phyloP scores from a whole-genome alignment of 2,888 invertebrate species.

The Aelia acuminata region DNA sequence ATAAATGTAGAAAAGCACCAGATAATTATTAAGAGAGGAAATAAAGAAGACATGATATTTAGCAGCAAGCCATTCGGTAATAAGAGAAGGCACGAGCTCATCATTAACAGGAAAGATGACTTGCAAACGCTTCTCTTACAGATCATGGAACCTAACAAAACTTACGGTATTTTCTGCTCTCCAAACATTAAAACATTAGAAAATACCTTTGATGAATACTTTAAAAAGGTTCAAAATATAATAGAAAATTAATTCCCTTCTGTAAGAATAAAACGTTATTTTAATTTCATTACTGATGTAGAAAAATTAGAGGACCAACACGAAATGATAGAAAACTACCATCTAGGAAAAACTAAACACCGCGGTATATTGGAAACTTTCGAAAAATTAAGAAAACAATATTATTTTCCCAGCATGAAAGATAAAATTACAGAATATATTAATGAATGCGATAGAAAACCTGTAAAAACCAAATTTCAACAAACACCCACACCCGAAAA shows the following conservation, averaged over 20 bases:
- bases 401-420: background rate
- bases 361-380: background rate
- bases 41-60: background rate
- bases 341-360: background rate
- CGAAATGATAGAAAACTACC: background rate
- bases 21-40: background rate
- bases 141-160: background rate
- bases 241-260: background rate
- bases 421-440: background rate
- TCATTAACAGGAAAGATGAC: background rate
- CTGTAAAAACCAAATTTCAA: background rate
- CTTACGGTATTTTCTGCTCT: background rate
- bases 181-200: background rate
- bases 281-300: background rate
- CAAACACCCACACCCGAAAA: background rate
- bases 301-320: background rate
- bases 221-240: background rate
- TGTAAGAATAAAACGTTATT: background rate
- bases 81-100: background rate
- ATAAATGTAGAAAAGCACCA: too few relatives aligned
- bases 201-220: background rate
- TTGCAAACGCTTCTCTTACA: background rate
- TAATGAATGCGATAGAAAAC: background rate
- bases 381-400: background rate
- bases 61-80: background rate